Base-by-base conservation (phyloP, 2,113 vertebrate genomes). In the Sarotherodon lohbergeri region DNA sequence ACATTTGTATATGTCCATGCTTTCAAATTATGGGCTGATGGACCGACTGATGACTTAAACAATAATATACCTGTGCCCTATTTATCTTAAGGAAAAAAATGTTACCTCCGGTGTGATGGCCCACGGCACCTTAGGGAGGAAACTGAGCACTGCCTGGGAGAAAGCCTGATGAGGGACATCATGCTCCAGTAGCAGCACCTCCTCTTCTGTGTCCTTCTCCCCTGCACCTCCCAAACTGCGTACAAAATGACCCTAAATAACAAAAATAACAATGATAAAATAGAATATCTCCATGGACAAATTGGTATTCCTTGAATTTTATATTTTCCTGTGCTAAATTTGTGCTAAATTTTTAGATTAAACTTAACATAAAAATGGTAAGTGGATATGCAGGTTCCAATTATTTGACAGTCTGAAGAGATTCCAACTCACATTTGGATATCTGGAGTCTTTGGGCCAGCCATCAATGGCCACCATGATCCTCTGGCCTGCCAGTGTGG, bases 391-490 rank as follows among this genome's bases (percentile, higher is more conserved):
- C 10, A 39, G 27, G 27, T 52, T 52, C 17, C 46, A 78, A 78
- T 13, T 48, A 50, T 29, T 32, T 78, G 43, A 13, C 9, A 78
- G 9, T 54, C 55, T 48, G 9, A 63, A 41, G 34, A 13, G 5
- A 12, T 55, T 48, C 16, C 4, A 54, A 92, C 97, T 96, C 95
- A 99, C 99, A 83, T 99, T 99, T 86, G 99, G 99, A 90, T 99
- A 99, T 95, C 99, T 97, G 63, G 99, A 99, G 95, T 98, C 96
- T 95, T 96, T 98, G 36, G 98, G 98, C 99, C 98, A 99, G 27
- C 98, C 98, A 0, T 99, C 98, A 80, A 99, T 97, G 86, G 98
- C 97, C 92, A 99, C 98, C 92, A 99, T 97, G 92, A 99, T 99
- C 95, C 98, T 98, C 84, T 98, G 97, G 55, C 98, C 98, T 63